Conservation (phyloP, 2,888 invertebrate species). For the Amitus sp. region DNA sequence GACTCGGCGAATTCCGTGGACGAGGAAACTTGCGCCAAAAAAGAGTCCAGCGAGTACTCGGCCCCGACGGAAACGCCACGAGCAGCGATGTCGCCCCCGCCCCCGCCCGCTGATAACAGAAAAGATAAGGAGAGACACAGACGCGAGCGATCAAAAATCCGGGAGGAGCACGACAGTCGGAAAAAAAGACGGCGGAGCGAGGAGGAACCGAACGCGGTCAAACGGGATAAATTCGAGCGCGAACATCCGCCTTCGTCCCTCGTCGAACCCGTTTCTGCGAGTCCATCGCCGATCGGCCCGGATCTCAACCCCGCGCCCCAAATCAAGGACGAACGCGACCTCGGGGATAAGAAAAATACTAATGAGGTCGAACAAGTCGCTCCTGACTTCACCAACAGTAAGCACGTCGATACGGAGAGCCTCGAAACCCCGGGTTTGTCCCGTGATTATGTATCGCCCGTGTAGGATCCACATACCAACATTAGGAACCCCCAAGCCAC, state of each 20-base stretch:
- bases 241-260: constrained; percentile 55
- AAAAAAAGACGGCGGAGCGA: constrained; percentile 57
- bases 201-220: constrained; percentile 38
- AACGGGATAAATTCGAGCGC: constrained; percentile 49
- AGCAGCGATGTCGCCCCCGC: constrained; percentile 44
- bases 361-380: constrained; percentile 58
- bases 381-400: constrained; percentile 58
- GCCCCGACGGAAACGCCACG: constrained; percentile 38
- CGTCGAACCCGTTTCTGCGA: constrained; percentile 61
- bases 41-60: neutral
- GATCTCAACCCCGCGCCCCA: constrained; percentile 21
- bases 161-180: constrained; percentile 64
- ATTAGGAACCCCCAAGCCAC: too few species aligned
- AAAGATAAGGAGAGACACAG: constrained; percentile 62
- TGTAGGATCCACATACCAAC: too few species aligned
- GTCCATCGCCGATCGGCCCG: constrained; percentile 64
- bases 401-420: constrained; percentile 56
- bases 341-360: constrained; percentile 38
- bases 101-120: constrained; percentile 51
- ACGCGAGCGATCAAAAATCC: constrained; percentile 63
- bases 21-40: constrained; percentile 50
- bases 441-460: constrained; percentile 82
- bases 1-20: constrained; percentile 57
- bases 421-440: constrained; percentile 65
- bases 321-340: constrained; percentile 39